Conservation (phyloP, 2,888 invertebrate genomes). For the Liodrosophila aerea region DNA sequence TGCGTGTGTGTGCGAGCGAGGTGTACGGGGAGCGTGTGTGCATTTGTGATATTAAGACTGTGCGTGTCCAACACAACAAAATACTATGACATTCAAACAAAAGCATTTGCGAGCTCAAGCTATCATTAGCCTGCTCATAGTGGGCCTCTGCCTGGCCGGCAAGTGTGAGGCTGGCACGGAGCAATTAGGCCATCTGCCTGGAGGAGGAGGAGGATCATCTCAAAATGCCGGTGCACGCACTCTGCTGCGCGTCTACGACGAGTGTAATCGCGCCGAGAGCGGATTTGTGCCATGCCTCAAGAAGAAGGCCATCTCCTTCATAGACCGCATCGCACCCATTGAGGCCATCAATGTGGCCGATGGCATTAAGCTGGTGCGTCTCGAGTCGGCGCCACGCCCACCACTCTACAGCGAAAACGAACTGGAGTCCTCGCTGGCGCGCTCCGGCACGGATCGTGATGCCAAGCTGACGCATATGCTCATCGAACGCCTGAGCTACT, state of each 20-base stretch:
- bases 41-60: neutral
- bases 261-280: slow-evolving; percentile 87
- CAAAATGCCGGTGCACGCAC: slow-evolving; percentile 86
- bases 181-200: slow-evolving; percentile 64
- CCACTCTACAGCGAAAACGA: slow-evolving; percentile 85
- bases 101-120: slow-evolving; percentile 37
- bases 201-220: slow-evolving; percentile 44
- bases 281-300: slow-evolving; percentile 90
- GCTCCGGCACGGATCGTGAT: slow-evolving; percentile 87
- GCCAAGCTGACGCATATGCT: slow-evolving; percentile 87
- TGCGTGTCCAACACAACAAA: neutral
- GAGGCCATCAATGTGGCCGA: slow-evolving; percentile 86
- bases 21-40: slow-evolving; percentile 27
- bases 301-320: slow-evolving; percentile 90
- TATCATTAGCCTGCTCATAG: slow-evolving; percentile 38
- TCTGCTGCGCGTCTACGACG: slow-evolving; percentile 89
- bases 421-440: slow-evolving; percentile 87
- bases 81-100: slow-evolving; percentile 57
- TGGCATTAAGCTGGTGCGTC: slow-evolving; percentile 87
- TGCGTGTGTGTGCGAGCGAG: slow-evolving; percentile 31
- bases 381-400: slow-evolving; percentile 81
- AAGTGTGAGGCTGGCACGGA: slow-evolving; percentile 73
- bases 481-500: slow-evolving; percentile 87
- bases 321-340: slow-evolving; percentile 89
- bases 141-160: slow-evolving; percentile 54